Evolutionary conservation across 2,888 invertebrate species (phyloP), one percentile per base, ranked within the genome.

Genomic region (Drosophila mercatorum): DNA sequence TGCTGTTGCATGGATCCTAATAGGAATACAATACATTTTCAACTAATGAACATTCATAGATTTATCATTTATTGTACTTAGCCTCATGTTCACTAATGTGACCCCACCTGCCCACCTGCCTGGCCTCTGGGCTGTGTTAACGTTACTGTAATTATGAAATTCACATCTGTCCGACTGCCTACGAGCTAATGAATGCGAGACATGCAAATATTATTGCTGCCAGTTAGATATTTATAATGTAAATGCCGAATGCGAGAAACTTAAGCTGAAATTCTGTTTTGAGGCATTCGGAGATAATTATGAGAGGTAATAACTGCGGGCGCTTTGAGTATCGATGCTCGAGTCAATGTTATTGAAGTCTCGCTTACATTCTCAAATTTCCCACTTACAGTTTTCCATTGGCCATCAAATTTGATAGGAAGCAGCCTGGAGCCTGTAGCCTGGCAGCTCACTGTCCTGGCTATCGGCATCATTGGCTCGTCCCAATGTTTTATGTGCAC

Each of bases 41-140:
- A 62, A 58, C 28, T 86, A 83, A 75, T 80, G 76, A 79, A 80
- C 72, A 82, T 66, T 65, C 60, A 79, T 67, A 62, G 66, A 81
- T 74, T 81, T 75, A 71, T 71, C 67, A 80, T 70, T 70, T 62
- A 79, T 75, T 71, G 59, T 69, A 63, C 46, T 78, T 64, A 68
- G 49, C 46, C 47, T 47, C 43, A 22, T 40, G 40, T 28, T 28
- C 7, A 22, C 26, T 58, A 36, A 36, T 47, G 12, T 22, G 1
- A 14, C 17, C 5, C 31, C 1, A 12, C 47, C 12, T 10, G 40
- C 40, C 8, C 28, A 1, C 1, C 52, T 38, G 6, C 17, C 34
- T 14, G 34, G 0, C 51, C 36, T 10, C 49, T 12, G 31, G 12
- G 41, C 44, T 17, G 49, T 51, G 49, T 51, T 81, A 76, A 71